phyloP scores from a whole-genome alignment of 1,140 invertebrate genomes.

The Monomorium pharaonis region DNA sequence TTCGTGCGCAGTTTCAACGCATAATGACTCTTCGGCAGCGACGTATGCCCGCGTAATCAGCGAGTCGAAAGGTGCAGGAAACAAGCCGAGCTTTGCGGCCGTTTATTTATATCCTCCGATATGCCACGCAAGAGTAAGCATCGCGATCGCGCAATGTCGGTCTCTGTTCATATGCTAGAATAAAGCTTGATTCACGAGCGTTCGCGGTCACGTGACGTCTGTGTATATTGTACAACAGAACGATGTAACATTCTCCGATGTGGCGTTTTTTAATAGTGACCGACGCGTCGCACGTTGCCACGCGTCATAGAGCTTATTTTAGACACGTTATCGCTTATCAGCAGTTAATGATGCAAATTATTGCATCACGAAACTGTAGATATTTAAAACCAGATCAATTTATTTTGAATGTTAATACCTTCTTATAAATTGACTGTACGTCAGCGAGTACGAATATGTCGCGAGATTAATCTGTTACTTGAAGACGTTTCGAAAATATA shows the following conservation, averaged over 20 bases:
- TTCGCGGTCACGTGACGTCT: background rate
- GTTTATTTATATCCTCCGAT: slow-evolving; percentile 73
- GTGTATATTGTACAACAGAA: background rate
- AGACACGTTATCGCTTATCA: slow-evolving; percentile 23
- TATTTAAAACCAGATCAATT: background rate
- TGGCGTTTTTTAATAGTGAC: background rate
- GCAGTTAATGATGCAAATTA: slow-evolving; percentile 1
- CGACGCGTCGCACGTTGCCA: background rate
- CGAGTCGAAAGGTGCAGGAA: slow-evolving; percentile 70
- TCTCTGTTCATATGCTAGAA: slow-evolving; percentile 33
- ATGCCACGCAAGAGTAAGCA: slow-evolving; percentile 73
- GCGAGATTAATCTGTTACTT: background rate
- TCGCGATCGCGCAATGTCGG: slow-evolving; percentile 73
- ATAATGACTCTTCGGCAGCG: slow-evolving; percentile 22
- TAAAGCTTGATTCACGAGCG: slow-evolving; percentile 59
- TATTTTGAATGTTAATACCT: background rate
- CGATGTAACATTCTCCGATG: background rate
- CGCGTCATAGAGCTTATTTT: slow-evolving; percentile 19
- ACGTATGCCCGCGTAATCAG: slow-evolving; percentile 29
- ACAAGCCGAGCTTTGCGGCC: slow-evolving; percentile 61
- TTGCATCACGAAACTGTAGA: background rate
- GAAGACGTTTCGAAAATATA: background rate
- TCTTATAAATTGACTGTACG: background rate
- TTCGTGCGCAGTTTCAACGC: slow-evolving; percentile 24
- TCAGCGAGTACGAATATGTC: background rate